Evolutionary conservation across 1,140 invertebrate species (phyloP).

Genomic region (Drosophila sproati): DNA sequence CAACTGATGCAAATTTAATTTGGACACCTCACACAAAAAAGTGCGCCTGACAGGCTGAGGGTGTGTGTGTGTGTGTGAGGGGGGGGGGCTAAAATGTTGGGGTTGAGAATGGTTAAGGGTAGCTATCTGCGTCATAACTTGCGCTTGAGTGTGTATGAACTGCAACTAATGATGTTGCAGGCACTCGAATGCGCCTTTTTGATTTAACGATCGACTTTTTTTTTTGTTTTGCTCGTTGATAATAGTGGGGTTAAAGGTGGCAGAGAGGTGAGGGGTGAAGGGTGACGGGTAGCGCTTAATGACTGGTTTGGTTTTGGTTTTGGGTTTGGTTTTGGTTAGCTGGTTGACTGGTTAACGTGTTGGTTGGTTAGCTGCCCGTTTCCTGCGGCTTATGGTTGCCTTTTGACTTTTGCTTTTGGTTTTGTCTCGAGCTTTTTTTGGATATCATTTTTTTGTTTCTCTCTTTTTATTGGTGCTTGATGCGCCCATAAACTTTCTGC

Average conservation of each 20-base stretch:
- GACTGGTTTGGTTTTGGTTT: constrained; percentile 58
- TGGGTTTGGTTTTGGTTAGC: constrained; percentile 46
- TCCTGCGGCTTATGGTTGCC: constrained; percentile 69
- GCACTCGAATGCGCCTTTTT: constrained; percentile 79
- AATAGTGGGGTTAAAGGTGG: constrained; percentile 27
- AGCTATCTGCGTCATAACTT: constrained; percentile 66
- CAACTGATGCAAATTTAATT: constrained; percentile 83
- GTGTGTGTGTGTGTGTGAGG: background rate
- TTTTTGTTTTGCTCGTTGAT: constrained; percentile 21
- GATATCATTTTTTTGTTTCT: constrained; percentile 23
- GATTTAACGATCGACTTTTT: constrained; percentile 76
- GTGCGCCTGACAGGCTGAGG: constrained; percentile 9
- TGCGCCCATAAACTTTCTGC: constrained; percentile 59
- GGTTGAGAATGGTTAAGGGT: background rate
- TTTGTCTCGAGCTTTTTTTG: constrained; percentile 20
- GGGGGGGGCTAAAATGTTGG: background rate
- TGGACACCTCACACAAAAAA: constrained; percentile 75
- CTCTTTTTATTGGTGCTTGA: constrained; percentile 18
- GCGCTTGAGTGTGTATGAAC: constrained; percentile 76
- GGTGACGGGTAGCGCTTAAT: constrained; percentile 56
- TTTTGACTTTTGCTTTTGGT: constrained; percentile 35
- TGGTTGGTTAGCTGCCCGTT: constrained; percentile 45
- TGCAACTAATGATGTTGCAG: constrained; percentile 83
- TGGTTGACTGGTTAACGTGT: constrained; percentile 29
- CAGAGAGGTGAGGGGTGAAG: background rate